phyloP scores from a whole-genome alignment of 2,888 invertebrate genomes.

The Megastigmus dorsalis region DNA sequence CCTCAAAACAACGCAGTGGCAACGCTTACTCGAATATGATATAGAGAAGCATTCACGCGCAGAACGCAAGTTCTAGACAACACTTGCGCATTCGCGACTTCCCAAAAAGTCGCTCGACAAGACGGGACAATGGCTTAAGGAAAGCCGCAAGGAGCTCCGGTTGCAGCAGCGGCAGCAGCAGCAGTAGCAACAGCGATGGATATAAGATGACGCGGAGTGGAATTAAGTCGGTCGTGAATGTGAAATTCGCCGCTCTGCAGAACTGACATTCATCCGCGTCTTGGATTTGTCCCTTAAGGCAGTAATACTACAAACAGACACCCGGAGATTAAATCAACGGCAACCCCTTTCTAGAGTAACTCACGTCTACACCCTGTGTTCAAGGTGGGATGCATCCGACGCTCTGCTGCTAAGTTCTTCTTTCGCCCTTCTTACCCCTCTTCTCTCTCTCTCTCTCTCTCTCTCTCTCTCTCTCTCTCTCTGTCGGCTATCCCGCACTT shows the following conservation, averaged over 20 bases:
- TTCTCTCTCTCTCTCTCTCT: conserved; percentile 20
- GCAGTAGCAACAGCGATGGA: not conserved
- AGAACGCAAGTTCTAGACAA: too few relatives aligned
- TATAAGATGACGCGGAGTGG: conserved; percentile 36
- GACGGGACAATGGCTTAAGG: conserved; percentile 19
- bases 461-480: conserved; percentile 19
- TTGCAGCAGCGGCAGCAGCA: conserved; percentile 1
- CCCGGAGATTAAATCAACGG: conserved; percentile 67
- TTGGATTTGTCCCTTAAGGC: conserved; percentile 66
- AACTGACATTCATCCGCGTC: conserved; percentile 58
- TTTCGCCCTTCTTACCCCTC: conserved; percentile 51
- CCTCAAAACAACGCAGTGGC: too few relatives aligned
- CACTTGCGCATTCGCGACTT: not conserved
- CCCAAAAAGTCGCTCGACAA: not conserved
- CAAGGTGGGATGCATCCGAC: too few relatives aligned
- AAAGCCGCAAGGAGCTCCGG: conserved; percentile 12
- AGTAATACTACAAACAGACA: conserved; percentile 69
- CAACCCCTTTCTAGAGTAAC: not conserved
- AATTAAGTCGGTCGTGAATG: conserved; percentile 58
- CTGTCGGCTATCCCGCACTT: not conserved
- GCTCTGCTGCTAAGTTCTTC: conserved; percentile 34
- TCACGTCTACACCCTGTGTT: too few relatives aligned
- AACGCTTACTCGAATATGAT: too few relatives aligned
- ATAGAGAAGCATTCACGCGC: too few relatives aligned
- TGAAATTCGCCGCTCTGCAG: conserved; percentile 30